These are phyloP conservation scores for Margarornis squamiger DNA, from an alignment of 2,797 vertebrate species.

Conservation along the genomic window DNA sequence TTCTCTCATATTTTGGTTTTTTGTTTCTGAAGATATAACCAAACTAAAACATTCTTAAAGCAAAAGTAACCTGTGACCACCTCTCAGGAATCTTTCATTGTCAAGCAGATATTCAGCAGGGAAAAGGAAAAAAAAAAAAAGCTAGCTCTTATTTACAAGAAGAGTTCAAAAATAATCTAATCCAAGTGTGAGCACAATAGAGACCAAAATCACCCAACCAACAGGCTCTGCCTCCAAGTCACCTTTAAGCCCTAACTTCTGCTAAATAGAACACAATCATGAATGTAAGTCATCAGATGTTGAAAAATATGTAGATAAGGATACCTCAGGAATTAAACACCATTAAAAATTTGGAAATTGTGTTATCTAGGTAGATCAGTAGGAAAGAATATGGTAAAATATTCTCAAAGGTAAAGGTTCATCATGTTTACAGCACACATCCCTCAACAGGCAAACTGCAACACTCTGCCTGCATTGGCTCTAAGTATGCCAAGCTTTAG, in stretches of 20 bases:
- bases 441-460: neutral
- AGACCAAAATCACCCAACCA: neutral
- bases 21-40: neutral
- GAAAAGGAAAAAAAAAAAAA: neutral
- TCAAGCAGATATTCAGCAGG: neutral
- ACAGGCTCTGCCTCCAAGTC: neutral
- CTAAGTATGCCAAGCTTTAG: neutral
- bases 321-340: neutral
- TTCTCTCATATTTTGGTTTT: neutral
- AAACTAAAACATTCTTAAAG: neutral
- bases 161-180: neutral
- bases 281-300: accelerated
- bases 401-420: neutral
- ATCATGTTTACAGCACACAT: neutral
- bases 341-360: neutral
- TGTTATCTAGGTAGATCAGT: neutral
- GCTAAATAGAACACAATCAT: neutral
- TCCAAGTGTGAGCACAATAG: neutral
- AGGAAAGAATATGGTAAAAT: neutral
- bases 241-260: neutral
- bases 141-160: neutral
- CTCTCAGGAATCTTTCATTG: neutral
- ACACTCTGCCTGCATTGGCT: neutral
- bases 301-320: neutral
- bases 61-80: neutral